A percentile compares a stretch with the other conserved stretches of the same genome.
These are phyloP conservation scores for Bergia puertoricense DNA, from an alignment of 92 coral and sea anemone species.

Conservation along the genomic window DNA sequence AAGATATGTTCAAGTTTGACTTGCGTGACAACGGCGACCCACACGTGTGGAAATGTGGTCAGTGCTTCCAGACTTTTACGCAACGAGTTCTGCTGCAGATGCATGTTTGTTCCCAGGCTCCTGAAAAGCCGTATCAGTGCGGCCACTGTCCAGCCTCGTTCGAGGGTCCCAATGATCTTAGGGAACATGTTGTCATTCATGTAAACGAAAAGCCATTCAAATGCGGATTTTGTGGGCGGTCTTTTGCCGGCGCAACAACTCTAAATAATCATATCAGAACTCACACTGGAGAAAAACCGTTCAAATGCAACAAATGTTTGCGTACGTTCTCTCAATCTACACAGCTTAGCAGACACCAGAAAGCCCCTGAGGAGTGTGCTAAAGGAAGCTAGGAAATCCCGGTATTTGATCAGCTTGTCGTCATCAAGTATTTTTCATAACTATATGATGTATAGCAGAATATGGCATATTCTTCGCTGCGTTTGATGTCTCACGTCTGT, in stretches of 20 bases:
- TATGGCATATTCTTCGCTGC: too few species aligned
- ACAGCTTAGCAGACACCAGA: conserved; percentile 94
- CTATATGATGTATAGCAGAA: too few species aligned
- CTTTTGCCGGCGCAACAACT: conserved; percentile 99
- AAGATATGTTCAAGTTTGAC: conserved; percentile 39
- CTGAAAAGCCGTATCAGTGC: conserved; percentile 94
- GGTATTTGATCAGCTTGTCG: neutral
- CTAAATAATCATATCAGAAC: conserved; percentile 96
- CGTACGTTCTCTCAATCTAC: conserved; percentile 91
- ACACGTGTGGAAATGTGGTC: conserved; percentile 93
- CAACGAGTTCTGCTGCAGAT: conserved; percentile 94
- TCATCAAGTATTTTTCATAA: too few species aligned
- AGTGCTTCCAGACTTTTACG: conserved; percentile 89
- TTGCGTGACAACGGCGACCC: conserved; percentile 73
- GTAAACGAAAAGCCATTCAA: conserved; percentile 98
- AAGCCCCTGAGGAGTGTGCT: conserved; percentile 85
- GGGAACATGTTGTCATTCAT: conserved; percentile 96
- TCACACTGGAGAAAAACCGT: conserved; percentile 98
- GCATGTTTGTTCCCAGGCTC: conserved; percentile 93
- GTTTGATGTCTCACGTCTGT: too few species aligned
- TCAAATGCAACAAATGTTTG: conserved; percentile 86
- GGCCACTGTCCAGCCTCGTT: conserved; percentile 98
- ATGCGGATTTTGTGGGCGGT: conserved; percentile 97
- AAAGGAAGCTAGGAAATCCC: neutral
- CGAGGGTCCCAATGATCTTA: conserved; percentile 82